Evolutionary conservation across 2,113 vertebrate genomes (phyloP).

Genomic region (Ursus arctos): DNA sequence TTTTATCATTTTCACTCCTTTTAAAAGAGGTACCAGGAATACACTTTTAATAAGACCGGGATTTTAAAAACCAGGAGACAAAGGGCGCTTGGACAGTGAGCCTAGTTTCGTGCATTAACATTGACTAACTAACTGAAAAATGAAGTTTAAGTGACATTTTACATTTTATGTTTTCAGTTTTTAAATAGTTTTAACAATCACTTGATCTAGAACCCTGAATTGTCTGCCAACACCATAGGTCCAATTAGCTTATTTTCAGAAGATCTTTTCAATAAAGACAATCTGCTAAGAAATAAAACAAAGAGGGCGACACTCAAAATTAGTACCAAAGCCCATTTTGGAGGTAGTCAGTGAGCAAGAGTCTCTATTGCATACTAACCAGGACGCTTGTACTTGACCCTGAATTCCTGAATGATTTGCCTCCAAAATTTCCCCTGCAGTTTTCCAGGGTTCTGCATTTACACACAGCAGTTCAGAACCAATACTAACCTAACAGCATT

Average conservation of each 20-base stretch:
- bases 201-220: neutral
- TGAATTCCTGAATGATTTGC: slow-evolving; percentile 20
- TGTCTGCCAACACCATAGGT: neutral
- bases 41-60: neutral
- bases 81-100: neutral
- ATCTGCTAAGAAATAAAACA: slow-evolving; percentile 40
- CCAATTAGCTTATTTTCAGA: slow-evolving; percentile 48
- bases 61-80: slow-evolving; percentile 43
- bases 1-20: slow-evolving; percentile 6
- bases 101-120: slow-evolving; percentile 30
- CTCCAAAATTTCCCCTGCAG: neutral
- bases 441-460: neutral
- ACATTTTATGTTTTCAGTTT: slow-evolving; percentile 13
- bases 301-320: neutral
- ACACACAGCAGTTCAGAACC: neutral
- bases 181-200: slow-evolving; percentile 25
- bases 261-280: slow-evolving; percentile 43
- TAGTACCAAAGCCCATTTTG: neutral
- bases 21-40: slow-evolving; percentile 19
- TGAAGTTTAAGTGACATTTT: neutral
- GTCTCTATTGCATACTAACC: neutral
- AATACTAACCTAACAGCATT: slow-evolving; percentile 1
- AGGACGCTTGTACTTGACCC: neutral
- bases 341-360: neutral
- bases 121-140: slow-evolving; percentile 16